These are phyloP conservation scores for Heterohyrax brucei DNA, from an alignment of 2,797 vertebrate genomes.

Conservation along the genomic window DNA sequence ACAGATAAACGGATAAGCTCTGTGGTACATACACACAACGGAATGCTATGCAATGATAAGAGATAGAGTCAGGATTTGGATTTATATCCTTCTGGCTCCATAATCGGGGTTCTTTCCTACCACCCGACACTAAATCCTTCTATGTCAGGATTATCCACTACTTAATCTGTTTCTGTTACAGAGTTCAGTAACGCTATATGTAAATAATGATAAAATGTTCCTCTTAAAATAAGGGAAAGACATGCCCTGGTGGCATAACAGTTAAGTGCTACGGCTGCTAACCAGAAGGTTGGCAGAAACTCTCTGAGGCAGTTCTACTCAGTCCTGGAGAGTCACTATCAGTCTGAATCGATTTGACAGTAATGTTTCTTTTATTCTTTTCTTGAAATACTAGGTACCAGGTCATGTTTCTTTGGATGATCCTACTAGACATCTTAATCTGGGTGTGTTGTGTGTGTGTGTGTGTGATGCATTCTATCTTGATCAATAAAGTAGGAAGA, in stretches of 20 bases:
- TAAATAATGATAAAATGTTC: slow-evolving; percentile 7
- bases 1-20: too few relatives aligned
- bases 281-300: too few relatives aligned
- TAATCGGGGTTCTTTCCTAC: slow-evolving; percentile 33
- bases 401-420: slow-evolving; percentile 20
- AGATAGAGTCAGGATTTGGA: slow-evolving; percentile 57
- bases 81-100: slow-evolving; percentile 9
- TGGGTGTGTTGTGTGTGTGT: not conserved
- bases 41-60: not conserved
- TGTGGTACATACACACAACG: too few relatives aligned
- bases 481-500: slow-evolving; percentile 50
- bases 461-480: not conserved
- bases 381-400: slow-evolving; percentile 65
- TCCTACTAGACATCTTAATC: slow-evolving; percentile 13
- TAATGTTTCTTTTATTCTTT: too few relatives aligned
- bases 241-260: too few relatives aligned
- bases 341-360: too few relatives aligned
- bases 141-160: slow-evolving; percentile 34
- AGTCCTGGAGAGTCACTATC: too few relatives aligned
- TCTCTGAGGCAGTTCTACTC: too few relatives aligned
- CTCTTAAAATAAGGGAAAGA: slow-evolving; percentile 43
- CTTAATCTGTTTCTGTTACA: slow-evolving; percentile 54
- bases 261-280: too few relatives aligned
- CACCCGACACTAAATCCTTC: too few relatives aligned
- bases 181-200: not conserved